phyloP scores from a whole-genome alignment of 2,888 invertebrate genomes.

The Xylocampa areola region DNA sequence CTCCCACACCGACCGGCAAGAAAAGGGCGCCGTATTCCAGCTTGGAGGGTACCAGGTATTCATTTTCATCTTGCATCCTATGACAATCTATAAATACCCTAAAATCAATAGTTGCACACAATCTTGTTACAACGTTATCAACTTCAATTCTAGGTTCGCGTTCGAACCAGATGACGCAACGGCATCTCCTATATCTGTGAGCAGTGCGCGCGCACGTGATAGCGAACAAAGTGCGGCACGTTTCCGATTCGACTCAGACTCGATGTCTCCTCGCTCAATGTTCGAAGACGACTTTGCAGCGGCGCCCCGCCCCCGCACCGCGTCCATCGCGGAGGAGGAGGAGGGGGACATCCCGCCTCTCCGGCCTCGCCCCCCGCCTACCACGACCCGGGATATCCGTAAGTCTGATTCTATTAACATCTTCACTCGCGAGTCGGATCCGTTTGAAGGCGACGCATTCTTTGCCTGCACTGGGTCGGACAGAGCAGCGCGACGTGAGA shows the following conservation, averaged over 20 bases:
- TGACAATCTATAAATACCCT: background rate
- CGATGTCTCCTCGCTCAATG: slow-evolving; percentile 82
- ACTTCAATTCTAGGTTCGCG: slow-evolving; percentile 70
- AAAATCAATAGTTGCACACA: background rate
- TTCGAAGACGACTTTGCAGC: slow-evolving; percentile 93
- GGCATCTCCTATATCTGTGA: slow-evolving; percentile 77
- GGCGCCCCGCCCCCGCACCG: slow-evolving; percentile 78
- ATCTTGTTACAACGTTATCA: background rate
- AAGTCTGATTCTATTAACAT: slow-evolving; percentile 97
- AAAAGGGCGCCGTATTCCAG: slow-evolving; percentile 80
- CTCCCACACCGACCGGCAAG: slow-evolving; percentile 74
- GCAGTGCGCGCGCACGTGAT: slow-evolving; percentile 75
- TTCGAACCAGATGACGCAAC: slow-evolving; percentile 81
- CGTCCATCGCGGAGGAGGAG: slow-evolving; percentile 86
- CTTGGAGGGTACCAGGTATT: slow-evolving; percentile 81
- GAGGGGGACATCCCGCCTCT: slow-evolving; percentile 81
- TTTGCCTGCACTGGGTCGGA: slow-evolving; percentile 91
- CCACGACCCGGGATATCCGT: slow-evolving; percentile 91
- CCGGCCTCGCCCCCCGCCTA: slow-evolving; percentile 72
- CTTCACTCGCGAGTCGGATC: slow-evolving; percentile 95
- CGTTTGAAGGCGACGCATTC: slow-evolving; percentile 97
- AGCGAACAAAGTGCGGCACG: slow-evolving; percentile 77
- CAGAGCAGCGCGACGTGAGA: slow-evolving; percentile 81
- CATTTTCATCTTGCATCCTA: no score
- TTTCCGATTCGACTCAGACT: slow-evolving; percentile 85